Conservation (phyloP, 2,888 invertebrate species). For the Eledona agricola region DNA sequence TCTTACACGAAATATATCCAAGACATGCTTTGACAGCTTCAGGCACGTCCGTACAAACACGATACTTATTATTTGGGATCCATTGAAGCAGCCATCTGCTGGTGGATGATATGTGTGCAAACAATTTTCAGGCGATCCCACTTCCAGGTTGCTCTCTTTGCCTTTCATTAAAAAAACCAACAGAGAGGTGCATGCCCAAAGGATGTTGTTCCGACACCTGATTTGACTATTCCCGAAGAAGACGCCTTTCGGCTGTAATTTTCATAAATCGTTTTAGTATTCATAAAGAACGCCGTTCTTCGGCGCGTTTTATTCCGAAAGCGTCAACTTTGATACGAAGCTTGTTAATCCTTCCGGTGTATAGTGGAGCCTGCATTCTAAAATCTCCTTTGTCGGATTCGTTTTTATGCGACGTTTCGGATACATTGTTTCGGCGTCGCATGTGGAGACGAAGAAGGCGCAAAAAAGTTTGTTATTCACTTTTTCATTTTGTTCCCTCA, state of each 20-base stretch:
- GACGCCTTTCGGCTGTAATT: slow-evolving; percentile 9
- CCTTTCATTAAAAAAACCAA: slow-evolving; percentile 4
- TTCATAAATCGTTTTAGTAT: slow-evolving; percentile 24
- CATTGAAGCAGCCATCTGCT: slow-evolving; percentile 31
- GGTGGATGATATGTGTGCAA: slow-evolving; percentile 30
- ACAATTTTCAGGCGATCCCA: slow-evolving; percentile 11
- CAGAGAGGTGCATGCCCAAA: not conserved
- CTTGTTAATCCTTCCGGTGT: slow-evolving; percentile 48
- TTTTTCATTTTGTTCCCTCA: slow-evolving; percentile 10
- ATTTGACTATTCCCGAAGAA: too few relatives aligned
- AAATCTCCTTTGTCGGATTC: slow-evolving; percentile 31
- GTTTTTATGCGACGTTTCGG: slow-evolving; percentile 12
- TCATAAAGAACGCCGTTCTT: slow-evolving; percentile 18
- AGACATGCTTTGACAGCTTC: slow-evolving; percentile 38
- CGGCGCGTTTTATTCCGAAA: slow-evolving; percentile 39
- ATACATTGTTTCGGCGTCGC: not conserved
- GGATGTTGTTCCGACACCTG: too few relatives aligned
- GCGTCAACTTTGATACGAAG: slow-evolving; percentile 43
- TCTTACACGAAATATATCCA: slow-evolving; percentile 37
- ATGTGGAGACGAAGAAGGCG: slow-evolving; percentile 4
- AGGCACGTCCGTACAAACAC: slow-evolving; percentile 43
- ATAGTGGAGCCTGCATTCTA: slow-evolving; percentile 42
- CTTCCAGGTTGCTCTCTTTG: slow-evolving; percentile 4
- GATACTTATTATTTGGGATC: slow-evolving; percentile 43
- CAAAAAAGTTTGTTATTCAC: slow-evolving; percentile 5